Evolutionary conservation across 2,113 vertebrate species (phyloP).

Genomic region (rat (Rattus norvegicus)): GRCr8 NC_086025.1:32537001-32537500

Average conservation of each 20-base stretch:
- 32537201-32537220: background rate
- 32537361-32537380: slow-evolving; percentile 99
- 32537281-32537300: slow-evolving; percentile 55
- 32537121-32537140: slow-evolving; percentile 47
- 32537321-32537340: slow-evolving; percentile 21
- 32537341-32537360: slow-evolving; percentile 62
- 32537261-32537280: background rate
- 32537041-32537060: background rate
- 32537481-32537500: slow-evolving; percentile 90
- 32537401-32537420: slow-evolving; percentile 98
- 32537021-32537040: background rate
- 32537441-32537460: slow-evolving; percentile 91
- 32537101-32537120: background rate
- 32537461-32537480: slow-evolving; percentile 88
- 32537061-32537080: background rate
- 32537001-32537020: background rate
- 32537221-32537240: background rate
- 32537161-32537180: slow-evolving; percentile 54
- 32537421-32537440: slow-evolving; percentile 97
- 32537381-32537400: slow-evolving; percentile 99
- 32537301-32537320: slow-evolving; percentile 8
- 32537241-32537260: slow-evolving; percentile 25
- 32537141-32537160: slow-evolving; percentile 17
- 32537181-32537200: background rate
- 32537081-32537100: background rate